Evolutionary conservation across 2,113 vertebrate genomes (phyloP), one percentile per base, ranked within the genome.

Genomic region (Labeo rohita): DNA sequence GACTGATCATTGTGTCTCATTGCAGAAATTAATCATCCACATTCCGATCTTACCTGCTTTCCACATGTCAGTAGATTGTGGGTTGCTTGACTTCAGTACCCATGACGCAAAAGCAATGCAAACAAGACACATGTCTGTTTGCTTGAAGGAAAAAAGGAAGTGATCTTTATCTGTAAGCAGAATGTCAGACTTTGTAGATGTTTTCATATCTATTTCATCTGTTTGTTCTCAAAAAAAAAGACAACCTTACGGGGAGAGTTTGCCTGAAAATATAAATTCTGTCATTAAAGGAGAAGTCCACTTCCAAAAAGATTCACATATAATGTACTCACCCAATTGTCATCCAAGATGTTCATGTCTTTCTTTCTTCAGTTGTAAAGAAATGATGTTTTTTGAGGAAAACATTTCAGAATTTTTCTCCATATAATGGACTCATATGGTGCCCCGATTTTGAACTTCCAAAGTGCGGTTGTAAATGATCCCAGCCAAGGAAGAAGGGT

Each of bases 21-120:
- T 75, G 39, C 56, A 72, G 34, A 23, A 36, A 80, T 49, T 3
- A n/a, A 49, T 6, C 21, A 72, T 72, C 36, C 2, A 2, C 16
- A 45, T 45, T 39, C 43, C 21, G 52, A 18, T 73, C 93, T 0
- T 94, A 99, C 98, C 96, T 94, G 97, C 96, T 91, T 99, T 99
- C 98, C 98, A 99, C 87, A 96, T 93, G 9, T 99, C 97, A 0
- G 96, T 94, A 84, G 95, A 92, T 0, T 96, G 95, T 83, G 96
- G 94, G 80, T 97, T 95, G 0, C 95, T 96, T 0, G 97, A 97
- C 89, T 91, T 97, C 87, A 99, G 94, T 0, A 98, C 98, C 98
- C 98, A 99, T 54, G 97, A 97, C 0, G 98, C 96, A 80, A 99
- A 97, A n/a, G 98, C 98, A 9, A 99, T 96, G 84, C 98, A 98